Conservation (phyloP, 2,113 vertebrate species). For the Herpailurus yagouaroundi region DNA sequence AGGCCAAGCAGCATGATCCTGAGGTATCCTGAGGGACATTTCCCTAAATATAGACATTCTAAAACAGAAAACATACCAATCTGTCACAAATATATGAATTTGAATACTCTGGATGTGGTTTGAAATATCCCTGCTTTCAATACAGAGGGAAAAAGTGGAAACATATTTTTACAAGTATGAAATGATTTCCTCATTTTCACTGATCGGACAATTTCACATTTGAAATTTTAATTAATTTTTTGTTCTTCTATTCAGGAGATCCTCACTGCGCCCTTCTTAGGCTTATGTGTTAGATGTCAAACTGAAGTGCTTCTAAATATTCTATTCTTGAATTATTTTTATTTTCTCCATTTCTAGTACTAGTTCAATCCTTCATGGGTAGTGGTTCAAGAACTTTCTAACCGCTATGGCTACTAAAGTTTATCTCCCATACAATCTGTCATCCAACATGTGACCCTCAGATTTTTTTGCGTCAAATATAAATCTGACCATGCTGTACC, state of each 20-base stretch:
- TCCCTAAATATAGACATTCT: neutral
- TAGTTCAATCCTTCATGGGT: neutral
- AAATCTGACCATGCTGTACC: neutral
- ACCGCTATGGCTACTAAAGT: neutral
- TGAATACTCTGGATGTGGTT: neutral
- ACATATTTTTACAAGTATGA: neutral
- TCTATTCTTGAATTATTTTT: neutral
- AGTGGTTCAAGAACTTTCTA: neutral
- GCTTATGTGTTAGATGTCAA: neutral
- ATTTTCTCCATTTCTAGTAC: neutral
- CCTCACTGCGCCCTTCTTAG: neutral
- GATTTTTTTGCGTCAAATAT: neutral
- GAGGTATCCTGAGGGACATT: neutral
- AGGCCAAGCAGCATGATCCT: neutral
- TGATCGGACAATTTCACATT: neutral
- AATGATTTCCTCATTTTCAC: neutral
- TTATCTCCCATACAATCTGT: neutral
- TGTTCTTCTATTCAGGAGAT: neutral
- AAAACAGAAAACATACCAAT: neutral
- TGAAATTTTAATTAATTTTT: neutral
- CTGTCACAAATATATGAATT: neutral
- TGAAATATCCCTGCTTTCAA: neutral
- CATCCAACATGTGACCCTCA: neutral
- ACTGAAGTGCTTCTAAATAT: neutral
- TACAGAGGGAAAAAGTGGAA: neutral